Evolutionary conservation across 2,888 invertebrate species (phyloP).

Genomic region (Lampropteryx suffumata): DNA sequence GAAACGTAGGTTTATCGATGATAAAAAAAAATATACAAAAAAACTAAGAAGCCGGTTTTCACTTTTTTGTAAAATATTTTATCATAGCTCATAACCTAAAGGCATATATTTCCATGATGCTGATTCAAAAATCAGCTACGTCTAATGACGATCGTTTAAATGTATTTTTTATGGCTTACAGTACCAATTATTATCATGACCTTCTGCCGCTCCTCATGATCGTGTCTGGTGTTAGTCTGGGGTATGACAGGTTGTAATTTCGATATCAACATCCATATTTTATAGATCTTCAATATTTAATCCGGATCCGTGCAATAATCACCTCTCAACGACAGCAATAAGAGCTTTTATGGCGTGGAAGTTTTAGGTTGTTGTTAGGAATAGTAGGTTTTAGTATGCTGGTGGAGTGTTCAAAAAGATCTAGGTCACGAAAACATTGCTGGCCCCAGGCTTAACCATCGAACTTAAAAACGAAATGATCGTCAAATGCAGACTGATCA

Average conservation of each 20-base stretch:
- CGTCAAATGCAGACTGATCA: constrained; percentile 68
- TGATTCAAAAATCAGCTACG: constrained; percentile 3
- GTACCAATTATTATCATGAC: constrained; percentile 62
- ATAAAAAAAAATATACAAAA: too few relatives aligned
- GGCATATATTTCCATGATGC: background rate
- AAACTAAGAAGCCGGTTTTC: too few relatives aligned
- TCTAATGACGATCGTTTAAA: constrained; percentile 21
- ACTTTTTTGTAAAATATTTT: too few relatives aligned
- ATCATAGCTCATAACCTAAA: too few relatives aligned
- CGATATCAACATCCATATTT: constrained; percentile 52
- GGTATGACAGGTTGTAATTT: constrained; percentile 79
- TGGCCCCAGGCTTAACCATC: constrained; percentile 67
- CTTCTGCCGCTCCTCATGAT: constrained; percentile 69
- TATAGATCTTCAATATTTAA: constrained; percentile 36
- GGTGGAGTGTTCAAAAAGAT: constrained; percentile 66
- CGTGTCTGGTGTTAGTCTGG: constrained; percentile 71
- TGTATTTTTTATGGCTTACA: constrained; percentile 40
- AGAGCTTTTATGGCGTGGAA: constrained; percentile 33
- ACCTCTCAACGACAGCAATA: constrained; percentile 37
- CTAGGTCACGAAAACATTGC: constrained; percentile 79
- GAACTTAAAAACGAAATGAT: constrained; percentile 75
- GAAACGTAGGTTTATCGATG: too few relatives aligned
- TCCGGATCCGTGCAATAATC: constrained; percentile 35
- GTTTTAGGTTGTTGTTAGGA: constrained; percentile 37
- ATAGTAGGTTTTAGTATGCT: constrained; percentile 41